Evolutionary conservation across 1,140 invertebrate species (phyloP), one percentile per base, ranked within the genome.

Genomic region (Drosophila mojavensis): DNA sequence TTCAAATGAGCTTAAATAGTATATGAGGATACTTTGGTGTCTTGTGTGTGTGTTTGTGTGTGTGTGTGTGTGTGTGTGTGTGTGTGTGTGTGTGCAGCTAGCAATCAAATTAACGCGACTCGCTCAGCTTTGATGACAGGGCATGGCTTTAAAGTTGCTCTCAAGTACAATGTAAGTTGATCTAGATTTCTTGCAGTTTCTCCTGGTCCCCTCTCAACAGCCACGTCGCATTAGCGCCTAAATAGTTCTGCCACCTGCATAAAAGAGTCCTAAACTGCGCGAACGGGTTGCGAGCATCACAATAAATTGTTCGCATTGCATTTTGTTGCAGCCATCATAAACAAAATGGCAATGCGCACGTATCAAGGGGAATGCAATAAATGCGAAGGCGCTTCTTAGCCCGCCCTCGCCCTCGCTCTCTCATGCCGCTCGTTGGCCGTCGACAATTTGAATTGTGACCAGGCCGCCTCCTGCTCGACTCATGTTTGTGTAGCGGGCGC

Each of bases 401-500:
- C 9, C 36, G 1, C 5, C 3, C 7, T 11, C 64, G 2, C 30
- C 5, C 43, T 11, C 64, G 2, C 30, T 3, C 43, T 15, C 11
- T 26, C 24, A 33, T 9, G 0, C 41, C 48, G 66, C 70, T 63
- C 4, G 11, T 10, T 13, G 11, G 10, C 4, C 56, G 62, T 73
- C 80, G 83, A 55, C 84, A 89, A 89, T 89, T 88, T 89, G 83
- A 88, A 88, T 89, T 88, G 84, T 71, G 84, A 80, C 45, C 56
- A 63, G 68, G 65, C 15, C 41, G 17, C 20, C 20, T 24, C n/a
- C 36, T 45, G 51, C 13, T 39, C 24, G 41, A 33, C 11, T 60
- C 30, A 17, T 63, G 71, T 26, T 39, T 76, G 61, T 76, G 55
- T 36, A 60, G 48, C 56, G 76, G 63, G 60, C 73, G 83, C 82